Evolutionary conservation across 2,888 invertebrate genomes (phyloP).

Genomic region (Anagyrus pseudococci): DNA sequence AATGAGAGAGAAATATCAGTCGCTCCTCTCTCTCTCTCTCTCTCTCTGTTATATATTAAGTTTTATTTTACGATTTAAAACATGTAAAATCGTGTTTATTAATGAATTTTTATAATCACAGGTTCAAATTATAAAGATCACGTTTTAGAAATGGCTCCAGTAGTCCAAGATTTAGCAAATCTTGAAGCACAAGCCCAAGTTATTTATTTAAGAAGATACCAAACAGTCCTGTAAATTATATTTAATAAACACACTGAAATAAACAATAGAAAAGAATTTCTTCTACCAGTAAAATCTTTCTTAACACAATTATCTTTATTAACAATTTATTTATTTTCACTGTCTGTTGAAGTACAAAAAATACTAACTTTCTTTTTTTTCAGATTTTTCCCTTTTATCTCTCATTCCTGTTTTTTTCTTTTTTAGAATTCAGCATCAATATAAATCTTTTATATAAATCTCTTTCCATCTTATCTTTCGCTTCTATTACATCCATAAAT

Average conservation of each 20-base stretch:
- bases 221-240: slow-evolving; percentile 40
- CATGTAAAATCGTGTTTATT: slow-evolving; percentile 3
- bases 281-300: background rate
- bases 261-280: background rate
- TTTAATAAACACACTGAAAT: too few species aligned
- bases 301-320: background rate
- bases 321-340: slow-evolving; percentile 1
- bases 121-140: slow-evolving; percentile 79
- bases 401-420: slow-evolving; percentile 46
- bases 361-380: background rate
- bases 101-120: slow-evolving; percentile 47
- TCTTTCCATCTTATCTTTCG: slow-evolving; percentile 46
- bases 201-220: slow-evolving; percentile 67
- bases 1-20: too few species aligned
- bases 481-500: slow-evolving; percentile 39
- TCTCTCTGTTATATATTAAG: too few species aligned
- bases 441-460: slow-evolving; percentile 46
- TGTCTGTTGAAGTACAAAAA: background rate
- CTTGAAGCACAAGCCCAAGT: slow-evolving; percentile 89
- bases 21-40: too few species aligned
- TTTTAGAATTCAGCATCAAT: slow-evolving; percentile 49
- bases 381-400: slow-evolving; percentile 7
- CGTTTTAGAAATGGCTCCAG: slow-evolving; percentile 89
- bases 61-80: background rate
- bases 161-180: slow-evolving; percentile 82